Base-by-base conservation (phyloP, 2,797 vertebrate genomes). In the Chaenodraco wilsoni region DNA sequence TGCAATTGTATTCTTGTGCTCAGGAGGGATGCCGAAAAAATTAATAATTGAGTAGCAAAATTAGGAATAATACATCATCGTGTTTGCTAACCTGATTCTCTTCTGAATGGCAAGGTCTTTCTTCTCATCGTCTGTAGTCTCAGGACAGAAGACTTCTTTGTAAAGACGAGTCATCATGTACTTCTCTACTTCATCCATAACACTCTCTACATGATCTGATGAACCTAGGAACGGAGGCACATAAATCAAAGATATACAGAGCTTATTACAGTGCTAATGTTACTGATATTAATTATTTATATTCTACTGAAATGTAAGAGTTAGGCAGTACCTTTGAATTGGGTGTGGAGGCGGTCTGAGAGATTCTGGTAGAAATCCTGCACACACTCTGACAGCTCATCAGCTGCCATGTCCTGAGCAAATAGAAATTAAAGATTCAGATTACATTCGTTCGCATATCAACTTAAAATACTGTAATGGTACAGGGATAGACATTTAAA, bases 131-230 rank as follows among this genome's bases (percentile, higher is more conserved):
- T 99, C 98, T 3, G 98, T 98, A 40, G 96, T 97, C 88, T 99
- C 98, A 14, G 98, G 98, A 87, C 98, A 99, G 91, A 99, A 99
- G 19, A 97, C 97, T 0, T 96, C 95, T 81, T 99, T 98, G 78
- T 99, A 99, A 37, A 99, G 96, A 13, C 97, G 96, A 37, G 96
- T 99, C 98, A 99, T 99, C 74, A 99, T 96, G 85, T 97, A 98
- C 87, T 97, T 98, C 88, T 99, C 98, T 4, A 99, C 96, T 87
- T 99, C 96, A 87, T 99, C 98, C 98, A 97, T 99, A 27, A 96
- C 93, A 55, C 93, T 95, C 84, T 99, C 97, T 33, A 97, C 96
- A 55, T 95, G 96, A 77, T 99, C 98, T 50, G 96, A 93, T 3
- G 97, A 91, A 84, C 96, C 97, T 99, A 84, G 7, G 9, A 52